Percentiles rank a stretch among this genome's conserved stretches.
Evolutionary conservation across 2,888 invertebrate species (phyloP).

Genomic region (Prostheceraeus crozeri): DNA sequence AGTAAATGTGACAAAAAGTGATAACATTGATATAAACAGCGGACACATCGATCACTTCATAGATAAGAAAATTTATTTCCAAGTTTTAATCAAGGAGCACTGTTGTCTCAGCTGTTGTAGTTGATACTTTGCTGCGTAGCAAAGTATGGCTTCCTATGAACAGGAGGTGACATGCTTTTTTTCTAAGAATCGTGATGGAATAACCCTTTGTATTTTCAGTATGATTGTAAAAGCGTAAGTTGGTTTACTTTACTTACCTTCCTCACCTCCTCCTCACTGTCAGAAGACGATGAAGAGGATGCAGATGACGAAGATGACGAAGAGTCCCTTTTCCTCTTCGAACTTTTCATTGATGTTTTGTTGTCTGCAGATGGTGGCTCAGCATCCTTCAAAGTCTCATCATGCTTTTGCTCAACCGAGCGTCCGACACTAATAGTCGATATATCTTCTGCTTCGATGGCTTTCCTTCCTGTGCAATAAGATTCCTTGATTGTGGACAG

Average conservation of each 20-base stretch:
- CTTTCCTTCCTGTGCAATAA: constrained; percentile 60
- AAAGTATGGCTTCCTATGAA: too few species aligned
- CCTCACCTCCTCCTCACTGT: neutral
- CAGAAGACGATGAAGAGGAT: neutral
- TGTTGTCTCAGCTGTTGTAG: too few species aligned
- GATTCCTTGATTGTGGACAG: constrained; percentile 68
- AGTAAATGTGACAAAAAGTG: too few species aligned
- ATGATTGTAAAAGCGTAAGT: neutral
- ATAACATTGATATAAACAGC: too few species aligned
- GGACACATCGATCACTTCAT: too few species aligned
- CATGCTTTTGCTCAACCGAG: too few species aligned
- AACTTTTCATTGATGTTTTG: neutral
- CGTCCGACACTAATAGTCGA: neutral
- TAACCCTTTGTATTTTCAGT: neutral
- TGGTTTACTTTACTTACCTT: neutral
- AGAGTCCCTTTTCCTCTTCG: neutral
- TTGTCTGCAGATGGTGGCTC: neutral
- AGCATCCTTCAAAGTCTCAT: neutral
- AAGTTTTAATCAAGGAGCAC: too few species aligned
- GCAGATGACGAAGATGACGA: neutral
- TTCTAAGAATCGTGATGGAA: neutral
- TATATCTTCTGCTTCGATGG: constrained; percentile 51
- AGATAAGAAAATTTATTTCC: too few species aligned
- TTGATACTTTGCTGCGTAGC: too few species aligned
- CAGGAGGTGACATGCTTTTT: too few species aligned